Evolutionary conservation across 1,140 invertebrate genomes (phyloP).

Genomic region (Dendrolimus punctatus): DNA sequence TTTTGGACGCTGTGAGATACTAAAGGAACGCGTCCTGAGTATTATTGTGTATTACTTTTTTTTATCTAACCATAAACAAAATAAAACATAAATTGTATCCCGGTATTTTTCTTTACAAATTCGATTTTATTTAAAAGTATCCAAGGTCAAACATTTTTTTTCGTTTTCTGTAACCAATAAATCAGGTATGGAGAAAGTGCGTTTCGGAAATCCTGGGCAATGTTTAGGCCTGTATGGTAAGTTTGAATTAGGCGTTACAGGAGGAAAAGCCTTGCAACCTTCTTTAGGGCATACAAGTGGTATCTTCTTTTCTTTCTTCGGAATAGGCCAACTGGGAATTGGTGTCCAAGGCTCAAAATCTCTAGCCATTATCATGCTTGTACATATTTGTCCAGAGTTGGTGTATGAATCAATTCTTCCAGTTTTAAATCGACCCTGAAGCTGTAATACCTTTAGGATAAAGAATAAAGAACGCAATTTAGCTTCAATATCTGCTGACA

Average conservation of each 20-base stretch:
- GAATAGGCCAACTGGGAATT: constrained; percentile 40
- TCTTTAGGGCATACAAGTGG: constrained; percentile 32
- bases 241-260: constrained; percentile 8
- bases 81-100: no score
- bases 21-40: no score
- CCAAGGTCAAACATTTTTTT: no score
- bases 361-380: constrained; percentile 12
- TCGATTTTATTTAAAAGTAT: no score
- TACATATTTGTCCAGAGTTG: background rate
- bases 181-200: constrained; percentile 5
- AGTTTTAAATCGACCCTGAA: background rate
- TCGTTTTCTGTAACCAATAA: background rate
- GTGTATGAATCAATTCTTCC: constrained; percentile 1
- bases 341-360: constrained; percentile 44
- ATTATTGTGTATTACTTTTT: no score
- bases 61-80: no score
- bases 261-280: constrained; percentile 27
- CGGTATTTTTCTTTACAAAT: no score
- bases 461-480: background rate
- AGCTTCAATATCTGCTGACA: background rate
- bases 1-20: no score
- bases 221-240: constrained; percentile 16
- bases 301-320: constrained; percentile 20
- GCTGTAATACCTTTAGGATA: no score
- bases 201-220: constrained; percentile 18